Evolutionary conservation across 2,797 vertebrate species (phyloP).

Genomic region (Philypnodon macrostomus): DNA sequence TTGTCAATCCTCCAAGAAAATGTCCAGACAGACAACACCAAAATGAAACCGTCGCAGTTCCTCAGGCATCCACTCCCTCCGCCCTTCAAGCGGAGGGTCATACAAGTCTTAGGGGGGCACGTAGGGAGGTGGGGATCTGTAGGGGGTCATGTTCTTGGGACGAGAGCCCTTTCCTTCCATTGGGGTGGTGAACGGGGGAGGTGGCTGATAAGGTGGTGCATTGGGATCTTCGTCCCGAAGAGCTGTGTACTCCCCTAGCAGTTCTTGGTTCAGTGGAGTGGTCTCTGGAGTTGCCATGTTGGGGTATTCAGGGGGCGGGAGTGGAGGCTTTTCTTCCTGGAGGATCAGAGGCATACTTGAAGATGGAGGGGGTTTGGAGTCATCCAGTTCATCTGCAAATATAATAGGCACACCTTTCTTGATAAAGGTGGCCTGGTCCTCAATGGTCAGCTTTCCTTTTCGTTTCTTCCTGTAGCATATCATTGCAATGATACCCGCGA

Average conservation of each 20-base stretch:
- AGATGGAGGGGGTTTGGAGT: constrained; percentile 93
- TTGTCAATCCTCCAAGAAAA: constrained; percentile 63
- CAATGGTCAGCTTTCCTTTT: constrained; percentile 94
- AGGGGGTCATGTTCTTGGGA: constrained; percentile 99
- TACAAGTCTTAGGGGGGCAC: constrained; percentile 89
- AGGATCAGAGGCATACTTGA: constrained; percentile 97
- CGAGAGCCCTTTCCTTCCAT: constrained; percentile 97
- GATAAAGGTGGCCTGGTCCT: constrained; percentile 98
- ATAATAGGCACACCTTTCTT: constrained; percentile 98
- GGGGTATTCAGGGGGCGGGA: constrained; percentile 94
- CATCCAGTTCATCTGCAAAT: constrained; percentile 94
- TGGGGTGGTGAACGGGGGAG: constrained; percentile 91
- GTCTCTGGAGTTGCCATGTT: constrained; percentile 91
- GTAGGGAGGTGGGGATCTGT: constrained; percentile 96
- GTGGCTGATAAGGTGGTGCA: constrained; percentile 94
- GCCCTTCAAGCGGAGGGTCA: constrained; percentile 60
- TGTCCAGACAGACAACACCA: constrained; percentile 83
- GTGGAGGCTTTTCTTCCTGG: constrained; percentile 95
- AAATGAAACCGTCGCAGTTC: constrained; percentile 83
- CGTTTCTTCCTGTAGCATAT: constrained; percentile 98
- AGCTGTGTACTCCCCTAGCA: constrained; percentile 90
- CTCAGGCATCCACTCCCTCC: constrained; percentile 73
- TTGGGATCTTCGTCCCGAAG: constrained; percentile 92
- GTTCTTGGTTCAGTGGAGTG: constrained; percentile 91
- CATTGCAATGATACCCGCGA: constrained; percentile 95